Percentiles rank a stretch among this genome's conserved stretches.
phyloP scores from a whole-genome alignment of 2,888 invertebrate genomes.

The Acrobasis consociella region DNA sequence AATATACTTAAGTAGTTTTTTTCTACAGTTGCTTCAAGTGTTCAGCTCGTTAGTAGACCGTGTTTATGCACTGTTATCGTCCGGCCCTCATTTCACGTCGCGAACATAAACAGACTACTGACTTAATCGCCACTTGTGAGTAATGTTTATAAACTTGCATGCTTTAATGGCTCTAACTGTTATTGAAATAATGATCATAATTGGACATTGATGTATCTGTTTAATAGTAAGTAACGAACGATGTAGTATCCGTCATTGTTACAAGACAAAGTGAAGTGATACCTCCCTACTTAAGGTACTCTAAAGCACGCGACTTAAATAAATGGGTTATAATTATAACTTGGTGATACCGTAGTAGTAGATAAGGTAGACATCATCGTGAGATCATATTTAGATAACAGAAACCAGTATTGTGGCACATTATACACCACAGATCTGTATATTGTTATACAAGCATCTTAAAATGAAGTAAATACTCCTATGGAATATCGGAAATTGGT shows the following conservation, averaged over 20 bases:
- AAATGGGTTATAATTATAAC: too few relatives aligned
- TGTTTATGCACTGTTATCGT: slow-evolving; percentile 30
- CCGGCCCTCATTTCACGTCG: slow-evolving; percentile 27
- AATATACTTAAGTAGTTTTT: not conserved
- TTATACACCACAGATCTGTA: too few relatives aligned
- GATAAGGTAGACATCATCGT: too few relatives aligned
- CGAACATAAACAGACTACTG: slow-evolving; percentile 31
- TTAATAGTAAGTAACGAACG: not conserved
- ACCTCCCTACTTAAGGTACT: not conserved
- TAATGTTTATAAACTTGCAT: slow-evolving; percentile 12
- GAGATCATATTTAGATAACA: too few relatives aligned
- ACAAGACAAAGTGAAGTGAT: not conserved
- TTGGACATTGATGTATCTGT: not conserved
- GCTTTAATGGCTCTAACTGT: slow-evolving; percentile 9
- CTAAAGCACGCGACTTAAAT: too few relatives aligned
- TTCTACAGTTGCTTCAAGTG: slow-evolving; percentile 12
- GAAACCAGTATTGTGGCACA: too few relatives aligned
- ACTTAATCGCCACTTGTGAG: slow-evolving; percentile 27
- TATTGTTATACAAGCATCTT: too few relatives aligned
- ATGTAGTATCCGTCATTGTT: not conserved
- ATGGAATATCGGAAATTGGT: too few relatives aligned
- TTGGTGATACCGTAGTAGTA: too few relatives aligned
- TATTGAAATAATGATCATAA: slow-evolving; percentile 11
- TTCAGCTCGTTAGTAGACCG: slow-evolving; percentile 9
- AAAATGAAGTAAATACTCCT: too few relatives aligned